phyloP scores from a whole-genome alignment of 2,113 vertebrate genomes.

The Crocuta crocuta region DNA sequence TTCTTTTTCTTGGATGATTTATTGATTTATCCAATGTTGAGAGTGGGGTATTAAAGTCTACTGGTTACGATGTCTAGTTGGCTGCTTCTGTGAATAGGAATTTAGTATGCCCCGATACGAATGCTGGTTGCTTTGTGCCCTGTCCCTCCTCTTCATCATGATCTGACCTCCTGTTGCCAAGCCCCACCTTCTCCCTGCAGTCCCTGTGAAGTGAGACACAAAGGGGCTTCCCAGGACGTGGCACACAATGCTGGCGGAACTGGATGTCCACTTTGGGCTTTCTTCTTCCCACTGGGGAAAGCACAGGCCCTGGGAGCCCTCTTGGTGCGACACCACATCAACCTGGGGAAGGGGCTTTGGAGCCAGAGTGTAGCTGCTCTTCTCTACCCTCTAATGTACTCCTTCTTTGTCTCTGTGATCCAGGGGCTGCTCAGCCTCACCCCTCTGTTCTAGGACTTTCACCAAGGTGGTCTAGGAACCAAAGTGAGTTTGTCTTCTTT shows the following conservation, averaged over 20 bases:
- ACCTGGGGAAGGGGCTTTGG: neutral
- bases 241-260: neutral
- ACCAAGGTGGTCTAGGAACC: neutral
- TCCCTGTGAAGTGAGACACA: neutral
- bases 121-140: neutral
- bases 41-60: neutral
- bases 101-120: neutral
- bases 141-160: neutral
- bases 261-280: neutral
- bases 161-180: neutral
- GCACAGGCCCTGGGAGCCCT: neutral
- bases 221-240: neutral
- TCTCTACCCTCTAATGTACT: neutral
- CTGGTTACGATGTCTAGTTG: neutral
- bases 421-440: neutral
- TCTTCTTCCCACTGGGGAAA: neutral
- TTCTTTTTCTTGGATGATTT: neutral
- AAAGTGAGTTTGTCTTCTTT: neutral
- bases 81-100: neutral
- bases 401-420: neutral
- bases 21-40: neutral
- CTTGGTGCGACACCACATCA: neutral
- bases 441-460: neutral
- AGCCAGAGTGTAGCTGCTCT: neutral
- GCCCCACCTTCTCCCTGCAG: neutral